A percentile compares a stretch with the other conserved stretches of the same genome.
Evolutionary conservation across 2,888 invertebrate genomes (phyloP).

Genomic region (Orthosia gracilis): DNA sequence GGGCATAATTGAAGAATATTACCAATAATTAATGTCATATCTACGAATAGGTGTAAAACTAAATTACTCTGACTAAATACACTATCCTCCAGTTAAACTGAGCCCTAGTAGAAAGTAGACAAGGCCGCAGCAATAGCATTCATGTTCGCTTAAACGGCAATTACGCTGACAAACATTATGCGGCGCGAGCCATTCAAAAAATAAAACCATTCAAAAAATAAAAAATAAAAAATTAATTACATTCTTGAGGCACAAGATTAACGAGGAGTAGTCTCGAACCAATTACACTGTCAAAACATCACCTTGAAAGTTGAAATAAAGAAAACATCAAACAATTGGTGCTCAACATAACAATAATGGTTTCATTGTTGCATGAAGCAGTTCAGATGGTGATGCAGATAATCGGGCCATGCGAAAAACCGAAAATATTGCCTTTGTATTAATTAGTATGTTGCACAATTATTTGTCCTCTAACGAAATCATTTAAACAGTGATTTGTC

Average conservation of each 20-base stretch:
- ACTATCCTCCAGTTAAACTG: constrained; percentile 21
- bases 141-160: constrained; percentile 61
- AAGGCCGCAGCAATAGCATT: constrained; percentile 54
- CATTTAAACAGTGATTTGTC: constrained; percentile 71
- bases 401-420: constrained; percentile 84
- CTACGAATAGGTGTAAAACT: constrained; percentile 41
- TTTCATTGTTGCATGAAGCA: constrained; percentile 83
- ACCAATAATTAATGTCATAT: constrained; percentile 65
- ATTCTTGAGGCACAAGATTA: constrained; percentile 76
- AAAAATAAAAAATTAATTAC: constrained; percentile 78
- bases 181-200: constrained; percentile 66
- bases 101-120: constrained; percentile 48
- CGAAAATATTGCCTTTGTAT: constrained; percentile 83
- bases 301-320: constrained; percentile 85
- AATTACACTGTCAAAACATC: constrained; percentile 88
- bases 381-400: constrained; percentile 80
- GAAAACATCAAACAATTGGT: constrained; percentile 81
- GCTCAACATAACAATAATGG: constrained; percentile 81
- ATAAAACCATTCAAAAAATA: constrained; percentile 71
- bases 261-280: constrained; percentile 77
- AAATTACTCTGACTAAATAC: constrained; percentile 43
- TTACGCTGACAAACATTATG: constrained; percentile 67
- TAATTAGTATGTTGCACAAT: constrained; percentile 75
- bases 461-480: constrained; percentile 68
- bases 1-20: constrained; percentile 73